Percentiles rank a stretch among this genome's conserved stretches.
phyloP scores from a whole-genome alignment of 2,113 vertebrate species.

The Ceyx margarethae region DNA sequence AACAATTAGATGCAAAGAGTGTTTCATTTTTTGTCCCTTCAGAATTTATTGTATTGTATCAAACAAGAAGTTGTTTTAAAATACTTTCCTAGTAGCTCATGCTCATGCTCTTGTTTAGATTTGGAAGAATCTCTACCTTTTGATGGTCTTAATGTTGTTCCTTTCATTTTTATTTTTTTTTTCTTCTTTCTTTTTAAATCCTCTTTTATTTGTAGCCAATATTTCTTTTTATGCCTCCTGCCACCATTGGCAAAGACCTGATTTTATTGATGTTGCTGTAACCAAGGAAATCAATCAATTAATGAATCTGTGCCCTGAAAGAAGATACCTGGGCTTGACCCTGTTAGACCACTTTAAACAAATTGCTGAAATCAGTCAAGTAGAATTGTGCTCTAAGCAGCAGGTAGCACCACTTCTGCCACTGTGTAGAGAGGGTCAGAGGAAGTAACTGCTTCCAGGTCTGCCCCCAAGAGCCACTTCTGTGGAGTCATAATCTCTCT shows the following conservation, averaged over 20 bases:
- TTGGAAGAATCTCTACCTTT: background rate
- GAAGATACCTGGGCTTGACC: background rate
- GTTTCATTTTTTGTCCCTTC: background rate
- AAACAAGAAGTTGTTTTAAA: background rate
- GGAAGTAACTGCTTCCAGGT: background rate
- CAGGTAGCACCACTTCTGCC: background rate
- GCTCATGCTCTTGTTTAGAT: background rate
- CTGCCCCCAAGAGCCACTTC: background rate
- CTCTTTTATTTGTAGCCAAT: background rate
- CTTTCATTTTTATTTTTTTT: background rate
- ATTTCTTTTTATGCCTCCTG: background rate
- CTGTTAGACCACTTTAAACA: background rate
- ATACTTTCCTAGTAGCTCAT: background rate
- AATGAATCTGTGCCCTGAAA: background rate
- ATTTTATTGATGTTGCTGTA: background rate
- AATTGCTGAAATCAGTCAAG: background rate
- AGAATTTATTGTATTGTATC: background rate
- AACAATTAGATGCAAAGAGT: background rate
- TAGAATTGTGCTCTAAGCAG: background rate
- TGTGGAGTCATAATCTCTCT: background rate
- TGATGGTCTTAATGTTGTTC: background rate
- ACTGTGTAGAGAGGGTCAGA: background rate
- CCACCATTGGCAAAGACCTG: background rate
- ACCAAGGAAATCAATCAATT: background rate
- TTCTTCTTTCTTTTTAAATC: background rate